These are phyloP conservation scores for Triops longicaudatus DNA, from an alignment of 1,140 invertebrate genomes.

Conservation along the genomic window DNA sequence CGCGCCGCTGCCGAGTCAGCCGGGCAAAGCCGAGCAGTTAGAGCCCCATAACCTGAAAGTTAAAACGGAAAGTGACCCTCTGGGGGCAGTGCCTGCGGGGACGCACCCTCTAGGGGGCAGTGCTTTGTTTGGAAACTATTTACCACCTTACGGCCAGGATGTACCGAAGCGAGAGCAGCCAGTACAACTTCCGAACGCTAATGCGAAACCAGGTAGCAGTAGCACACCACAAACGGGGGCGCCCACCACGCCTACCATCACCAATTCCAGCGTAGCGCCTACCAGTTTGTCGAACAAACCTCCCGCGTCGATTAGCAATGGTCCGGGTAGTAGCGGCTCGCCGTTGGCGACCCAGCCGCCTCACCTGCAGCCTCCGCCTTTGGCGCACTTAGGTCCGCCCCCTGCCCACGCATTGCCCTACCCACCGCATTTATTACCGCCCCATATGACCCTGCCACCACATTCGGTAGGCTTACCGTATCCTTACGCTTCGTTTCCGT, in stretches of 20 bases:
- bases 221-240: neutral
- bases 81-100: neutral
- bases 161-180: neutral
- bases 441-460: neutral
- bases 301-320: neutral
- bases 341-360: slow-evolving; percentile 49
- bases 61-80: slow-evolving; percentile 55
- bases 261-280: slow-evolving; percentile 26
- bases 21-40: slow-evolving; percentile 44
- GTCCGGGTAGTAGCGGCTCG: slow-evolving; percentile 32
- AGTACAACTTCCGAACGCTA: neutral
- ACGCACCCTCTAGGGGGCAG: neutral
- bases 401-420: slow-evolving; percentile 55
- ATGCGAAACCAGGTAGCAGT: neutral
- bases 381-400: slow-evolving; percentile 38
- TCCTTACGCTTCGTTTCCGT: slow-evolving; percentile 47
- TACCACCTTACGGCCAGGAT: neutral
- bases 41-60: slow-evolving; percentile 69
- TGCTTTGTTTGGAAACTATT: neutral
- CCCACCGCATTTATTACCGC: slow-evolving; percentile 45
- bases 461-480: slow-evolving; percentile 40
- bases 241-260: slow-evolving; percentile 8
- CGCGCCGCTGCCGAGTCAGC: slow-evolving; percentile 30
- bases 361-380: slow-evolving; percentile 39
- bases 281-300: neutral